Evolutionary conservation across 1,140 invertebrate species (phyloP).

Genomic region (Bicyclus anynana): DNA sequence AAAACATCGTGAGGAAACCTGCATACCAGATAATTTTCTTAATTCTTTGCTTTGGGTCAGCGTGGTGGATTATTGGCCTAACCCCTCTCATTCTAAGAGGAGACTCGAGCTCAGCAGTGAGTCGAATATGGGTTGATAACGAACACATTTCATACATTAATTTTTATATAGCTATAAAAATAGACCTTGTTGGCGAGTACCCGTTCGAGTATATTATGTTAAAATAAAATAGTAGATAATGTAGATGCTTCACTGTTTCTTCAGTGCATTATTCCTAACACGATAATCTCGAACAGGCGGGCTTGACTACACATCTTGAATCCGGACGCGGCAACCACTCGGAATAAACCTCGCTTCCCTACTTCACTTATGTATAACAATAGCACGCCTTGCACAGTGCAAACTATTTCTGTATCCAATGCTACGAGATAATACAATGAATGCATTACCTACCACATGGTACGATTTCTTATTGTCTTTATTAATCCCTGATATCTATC

Average conservation of each 20-base stretch:
- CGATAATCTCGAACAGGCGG: neutral
- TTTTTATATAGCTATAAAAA: too few species aligned
- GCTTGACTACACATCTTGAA: neutral
- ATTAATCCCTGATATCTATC: too few species aligned
- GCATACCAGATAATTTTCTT: too few species aligned
- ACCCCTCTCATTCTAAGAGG: too few species aligned
- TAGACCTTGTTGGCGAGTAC: too few species aligned
- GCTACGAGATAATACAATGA: neutral
- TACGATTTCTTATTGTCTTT: too few species aligned
- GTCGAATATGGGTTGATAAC: too few species aligned
- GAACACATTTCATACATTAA: too few species aligned
- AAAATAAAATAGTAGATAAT: neutral
- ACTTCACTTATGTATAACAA: neutral
- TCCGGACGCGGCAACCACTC: neutral
- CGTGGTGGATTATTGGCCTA: too few species aligned
- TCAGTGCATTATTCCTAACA: neutral
- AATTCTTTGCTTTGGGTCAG: too few species aligned
- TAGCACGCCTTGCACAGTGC: neutral
- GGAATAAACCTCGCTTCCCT: neutral
- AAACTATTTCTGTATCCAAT: neutral
- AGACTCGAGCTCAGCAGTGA: too few species aligned
- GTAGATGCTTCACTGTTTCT: neutral
- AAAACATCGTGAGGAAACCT: too few species aligned
- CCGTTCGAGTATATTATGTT: neutral
- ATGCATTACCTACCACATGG: neutral